These are phyloP conservation scores for Myocastor coypus DNA, from an alignment of 2,113 vertebrate genomes.

Conservation along the genomic window DNA sequence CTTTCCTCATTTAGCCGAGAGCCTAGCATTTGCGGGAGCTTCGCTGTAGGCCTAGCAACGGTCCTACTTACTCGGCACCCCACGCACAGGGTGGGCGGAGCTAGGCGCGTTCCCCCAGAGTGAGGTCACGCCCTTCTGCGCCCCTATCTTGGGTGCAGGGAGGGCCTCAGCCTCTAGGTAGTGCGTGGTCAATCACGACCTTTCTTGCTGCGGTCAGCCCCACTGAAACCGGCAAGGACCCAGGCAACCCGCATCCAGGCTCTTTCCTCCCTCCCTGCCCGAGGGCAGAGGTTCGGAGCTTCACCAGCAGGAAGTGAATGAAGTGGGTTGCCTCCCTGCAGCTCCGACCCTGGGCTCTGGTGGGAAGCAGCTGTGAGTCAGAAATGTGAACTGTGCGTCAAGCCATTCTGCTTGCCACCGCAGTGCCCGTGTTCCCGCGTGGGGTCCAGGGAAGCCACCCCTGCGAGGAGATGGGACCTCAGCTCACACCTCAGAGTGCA, in stretches of 20 bases:
- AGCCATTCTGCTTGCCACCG: neutral
- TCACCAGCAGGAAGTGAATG: accelerated
- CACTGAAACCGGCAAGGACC: neutral
- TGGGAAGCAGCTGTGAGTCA: neutral
- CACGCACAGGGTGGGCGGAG: neutral
- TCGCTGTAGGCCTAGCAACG: neutral
- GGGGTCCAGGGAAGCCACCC: neutral
- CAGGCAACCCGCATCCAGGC: accelerated
- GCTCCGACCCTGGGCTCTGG: neutral
- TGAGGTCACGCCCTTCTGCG: accelerated
- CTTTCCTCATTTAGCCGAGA: neutral
- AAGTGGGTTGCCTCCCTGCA: neutral
- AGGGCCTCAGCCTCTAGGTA: neutral
- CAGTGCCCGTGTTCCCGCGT: neutral
- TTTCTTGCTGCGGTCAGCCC: neutral
- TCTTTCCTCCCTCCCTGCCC: neutral
- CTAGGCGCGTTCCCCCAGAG: no score
- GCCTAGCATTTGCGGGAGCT: neutral
- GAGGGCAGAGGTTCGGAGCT: accelerated
- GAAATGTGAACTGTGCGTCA: neutral
- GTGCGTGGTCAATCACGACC: accelerated
- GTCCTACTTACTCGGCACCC: neutral
- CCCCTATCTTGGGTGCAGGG: neutral
- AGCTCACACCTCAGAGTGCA: neutral
- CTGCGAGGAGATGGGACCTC: neutral